Conservation (phyloP, 2,888 invertebrate genomes). For the Spialia ferax region DNA sequence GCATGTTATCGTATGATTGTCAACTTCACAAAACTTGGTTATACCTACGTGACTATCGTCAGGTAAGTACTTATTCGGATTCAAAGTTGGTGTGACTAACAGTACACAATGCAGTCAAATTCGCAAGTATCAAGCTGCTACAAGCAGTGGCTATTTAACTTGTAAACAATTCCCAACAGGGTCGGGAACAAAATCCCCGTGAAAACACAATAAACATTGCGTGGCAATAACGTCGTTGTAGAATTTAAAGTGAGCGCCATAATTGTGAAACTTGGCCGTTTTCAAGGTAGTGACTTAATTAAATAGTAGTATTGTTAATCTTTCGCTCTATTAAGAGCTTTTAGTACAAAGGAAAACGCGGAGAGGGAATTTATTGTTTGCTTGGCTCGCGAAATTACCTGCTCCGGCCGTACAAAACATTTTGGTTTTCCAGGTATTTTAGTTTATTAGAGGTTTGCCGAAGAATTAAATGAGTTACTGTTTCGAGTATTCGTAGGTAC, state of each 20-base stretch:
- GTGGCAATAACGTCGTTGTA: constrained; percentile 10
- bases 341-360: constrained; percentile 26
- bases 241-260: constrained; percentile 21
- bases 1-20: too few relatives aligned
- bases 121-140: too few relatives aligned
- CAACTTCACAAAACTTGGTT: too few relatives aligned
- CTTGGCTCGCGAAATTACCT: constrained; percentile 11
- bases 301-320: constrained; percentile 31
- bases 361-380: constrained; percentile 26
- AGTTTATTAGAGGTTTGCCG: neutral
- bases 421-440: constrained; percentile 16
- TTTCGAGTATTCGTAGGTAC: neutral
- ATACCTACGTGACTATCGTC: too few relatives aligned
- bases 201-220: constrained; percentile 5
- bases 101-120: too few relatives aligned
- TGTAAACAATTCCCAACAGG: neutral
- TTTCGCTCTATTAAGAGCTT: constrained; percentile 31
- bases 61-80: too few relatives aligned
- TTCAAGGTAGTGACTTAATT: constrained; percentile 34
- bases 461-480: neutral
- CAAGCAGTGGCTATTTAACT: too few relatives aligned
- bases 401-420: neutral
- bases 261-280: constrained; percentile 32
- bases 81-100: too few relatives aligned
- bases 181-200: neutral